Conservation (phyloP, 2,888 invertebrate genomes). For the Cetonia aurata region DNA sequence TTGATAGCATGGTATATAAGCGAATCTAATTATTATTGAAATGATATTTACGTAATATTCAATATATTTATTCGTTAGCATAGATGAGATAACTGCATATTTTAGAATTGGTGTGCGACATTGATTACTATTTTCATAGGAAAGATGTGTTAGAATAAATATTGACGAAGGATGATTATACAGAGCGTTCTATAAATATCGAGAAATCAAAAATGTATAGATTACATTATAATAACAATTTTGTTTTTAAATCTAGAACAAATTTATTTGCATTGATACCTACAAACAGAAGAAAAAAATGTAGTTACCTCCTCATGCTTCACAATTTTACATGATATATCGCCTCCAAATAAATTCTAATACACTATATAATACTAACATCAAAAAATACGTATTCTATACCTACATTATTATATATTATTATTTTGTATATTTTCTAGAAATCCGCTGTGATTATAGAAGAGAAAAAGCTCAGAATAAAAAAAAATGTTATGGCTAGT, state of each 20-base stretch:
- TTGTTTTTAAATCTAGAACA: too few relatives aligned
- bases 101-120: too few relatives aligned
- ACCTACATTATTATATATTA: constrained; percentile 5
- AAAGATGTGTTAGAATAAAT: too few relatives aligned
- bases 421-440: constrained; percentile 37
- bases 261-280: too few relatives aligned
- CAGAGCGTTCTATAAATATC: too few relatives aligned
- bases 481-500: constrained; percentile 36
- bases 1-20: background rate
- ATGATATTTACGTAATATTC: constrained; percentile 32
- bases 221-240: too few relatives aligned
- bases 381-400: background rate
- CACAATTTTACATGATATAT: background rate
- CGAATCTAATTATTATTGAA: background rate
- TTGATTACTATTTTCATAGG: too few relatives aligned
- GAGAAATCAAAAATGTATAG: too few relatives aligned
- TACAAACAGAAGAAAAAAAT: background rate
- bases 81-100: too few relatives aligned
- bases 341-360: constrained; percentile 3
- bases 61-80: background rate
- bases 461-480: constrained; percentile 41
- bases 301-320: constrained; percentile 2
- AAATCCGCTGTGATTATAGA: constrained; percentile 48
- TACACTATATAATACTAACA: too few relatives aligned
- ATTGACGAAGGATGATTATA: too few relatives aligned